phyloP scores from a whole-genome alignment of 2,888 invertebrate genomes.

The Stictocephala bisonia region DNA sequence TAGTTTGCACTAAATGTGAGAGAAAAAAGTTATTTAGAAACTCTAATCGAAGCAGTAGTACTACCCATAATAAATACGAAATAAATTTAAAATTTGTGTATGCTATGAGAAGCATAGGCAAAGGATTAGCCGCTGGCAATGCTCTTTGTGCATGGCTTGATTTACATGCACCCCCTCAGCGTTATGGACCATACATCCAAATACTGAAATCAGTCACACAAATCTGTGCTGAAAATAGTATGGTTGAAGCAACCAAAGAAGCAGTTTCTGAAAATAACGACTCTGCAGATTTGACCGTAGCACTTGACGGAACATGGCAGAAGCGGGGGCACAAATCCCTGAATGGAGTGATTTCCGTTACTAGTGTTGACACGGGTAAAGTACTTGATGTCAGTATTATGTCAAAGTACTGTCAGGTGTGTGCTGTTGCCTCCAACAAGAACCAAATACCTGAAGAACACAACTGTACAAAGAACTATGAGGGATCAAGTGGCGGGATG shows the following conservation, averaged over 20 bases:
- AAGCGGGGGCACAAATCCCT: slow-evolving; percentile 9
- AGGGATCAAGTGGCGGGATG: no score
- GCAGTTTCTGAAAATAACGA: slow-evolving; percentile 1
- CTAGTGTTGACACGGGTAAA: slow-evolving; percentile 24
- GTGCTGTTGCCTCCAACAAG: not conserved
- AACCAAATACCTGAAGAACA: not conserved
- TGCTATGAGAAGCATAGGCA: slow-evolving; percentile 28
- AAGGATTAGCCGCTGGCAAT: slow-evolving; percentile 5
- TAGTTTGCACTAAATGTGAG: not conserved
- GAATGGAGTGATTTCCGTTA: slow-evolving; percentile 25
- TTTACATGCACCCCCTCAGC: slow-evolving; percentile 18
- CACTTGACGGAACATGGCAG: slow-evolving; percentile 20
- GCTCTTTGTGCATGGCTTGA: slow-evolving; percentile 4
- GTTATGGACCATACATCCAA: not conserved
- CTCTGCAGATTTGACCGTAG: slow-evolving; percentile 3
- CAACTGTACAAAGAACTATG: slow-evolving; percentile 41
- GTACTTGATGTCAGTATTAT: slow-evolving; percentile 33
- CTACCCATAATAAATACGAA: slow-evolving; percentile 8
- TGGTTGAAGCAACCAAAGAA: slow-evolving; percentile 21
- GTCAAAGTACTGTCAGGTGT: slow-evolving; percentile 27
- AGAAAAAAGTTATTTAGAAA: not conserved
- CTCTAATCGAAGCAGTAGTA: not conserved
- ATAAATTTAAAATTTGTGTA: slow-evolving; percentile 38
- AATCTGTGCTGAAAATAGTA: slow-evolving; percentile 11
- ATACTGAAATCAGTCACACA: not conserved